Base-by-base conservation (phyloP, 2,797 vertebrate genomes). In the Rhynchonycteris naso region DNA sequence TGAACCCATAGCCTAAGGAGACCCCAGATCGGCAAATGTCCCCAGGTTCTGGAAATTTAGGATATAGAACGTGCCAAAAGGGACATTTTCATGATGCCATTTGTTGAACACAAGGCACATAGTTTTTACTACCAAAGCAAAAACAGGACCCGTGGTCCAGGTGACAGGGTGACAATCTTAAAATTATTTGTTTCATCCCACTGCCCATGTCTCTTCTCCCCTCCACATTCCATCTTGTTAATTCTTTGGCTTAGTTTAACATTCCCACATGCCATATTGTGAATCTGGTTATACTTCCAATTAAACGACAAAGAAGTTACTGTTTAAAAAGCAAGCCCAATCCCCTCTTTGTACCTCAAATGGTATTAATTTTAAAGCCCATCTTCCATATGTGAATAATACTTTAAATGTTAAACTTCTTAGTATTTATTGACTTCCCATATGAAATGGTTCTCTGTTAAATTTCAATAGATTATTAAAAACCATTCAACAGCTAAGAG, bases 401-500 rank as follows among this genome's bases (percentile, higher is more conserved):
- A 85, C 74, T 90, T 96, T 80, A 96, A 88, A 92, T 85, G 93
- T 91, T 85, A 91, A 94, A 38, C 35, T 84, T 93, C 96, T 84
- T 78, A 85, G 92, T 82, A 93, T 96, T 97, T 95, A 95, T 89
- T 89, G 83, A 96, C 91, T 94, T 95, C 88, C 74, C 65, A 79
- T 91, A 97, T 96, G 93, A 96, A 96, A 95, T 96, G 68, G 59
- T 87, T 96, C 78, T 94, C 92, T 93, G 75, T 92, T 91, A 96
- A 95, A 96, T 95, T 94, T 94, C 76, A 95, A 69, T 88, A 88
- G 90, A 86, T 97, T 94, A 95, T 96, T 97, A 90, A 96, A 96
- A 96, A 90, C 54, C 89, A 93, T 87, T 97, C 89, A 92, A 72
- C 63, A 88, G 87, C 93, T 90, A 94, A 90, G 69, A 95, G 85